phyloP scores from a whole-genome alignment of 2,888 invertebrate genomes.

The Exephanes ischioxanthus region DNA sequence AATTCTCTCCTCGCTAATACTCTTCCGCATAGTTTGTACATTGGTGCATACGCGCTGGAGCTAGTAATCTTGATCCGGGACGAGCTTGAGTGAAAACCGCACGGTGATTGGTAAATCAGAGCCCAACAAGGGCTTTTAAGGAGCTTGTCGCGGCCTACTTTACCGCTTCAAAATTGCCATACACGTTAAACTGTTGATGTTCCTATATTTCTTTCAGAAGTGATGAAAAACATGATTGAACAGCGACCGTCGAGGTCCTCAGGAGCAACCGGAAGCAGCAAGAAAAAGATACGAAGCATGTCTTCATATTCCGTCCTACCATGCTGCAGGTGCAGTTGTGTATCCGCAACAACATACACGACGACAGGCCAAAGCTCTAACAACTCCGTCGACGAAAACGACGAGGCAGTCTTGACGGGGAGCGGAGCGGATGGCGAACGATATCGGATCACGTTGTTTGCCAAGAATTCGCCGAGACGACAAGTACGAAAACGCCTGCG shows the following conservation, averaged over 20 bases:
- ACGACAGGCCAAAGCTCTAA: constrained; percentile 47
- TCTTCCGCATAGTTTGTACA: background rate
- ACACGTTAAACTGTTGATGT: too few relatives aligned
- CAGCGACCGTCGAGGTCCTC: too few relatives aligned
- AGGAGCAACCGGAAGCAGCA: too few relatives aligned
- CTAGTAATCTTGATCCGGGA: background rate
- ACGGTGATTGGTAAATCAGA: background rate
- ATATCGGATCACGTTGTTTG: constrained; percentile 70
- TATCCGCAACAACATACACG: background rate
- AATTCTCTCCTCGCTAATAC: background rate
- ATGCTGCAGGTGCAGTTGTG: background rate
- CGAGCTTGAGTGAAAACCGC: background rate
- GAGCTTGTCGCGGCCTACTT: too few relatives aligned
- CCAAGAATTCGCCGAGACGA: constrained; percentile 69
- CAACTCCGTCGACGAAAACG: constrained; percentile 58
- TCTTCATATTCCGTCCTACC: background rate
- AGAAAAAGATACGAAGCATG: background rate
- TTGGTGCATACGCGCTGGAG: background rate
- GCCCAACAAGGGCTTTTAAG: too few relatives aligned
- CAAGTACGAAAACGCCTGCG: constrained; percentile 55
- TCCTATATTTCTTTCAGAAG: background rate
- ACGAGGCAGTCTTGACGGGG: constrained; percentile 46
- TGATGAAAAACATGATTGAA: background rate
- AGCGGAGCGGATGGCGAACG: constrained; percentile 41
- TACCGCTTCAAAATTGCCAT: too few relatives aligned